phyloP scores from a whole-genome alignment of 2,797 vertebrate species.

The Monodelphis domestica region DNA sequence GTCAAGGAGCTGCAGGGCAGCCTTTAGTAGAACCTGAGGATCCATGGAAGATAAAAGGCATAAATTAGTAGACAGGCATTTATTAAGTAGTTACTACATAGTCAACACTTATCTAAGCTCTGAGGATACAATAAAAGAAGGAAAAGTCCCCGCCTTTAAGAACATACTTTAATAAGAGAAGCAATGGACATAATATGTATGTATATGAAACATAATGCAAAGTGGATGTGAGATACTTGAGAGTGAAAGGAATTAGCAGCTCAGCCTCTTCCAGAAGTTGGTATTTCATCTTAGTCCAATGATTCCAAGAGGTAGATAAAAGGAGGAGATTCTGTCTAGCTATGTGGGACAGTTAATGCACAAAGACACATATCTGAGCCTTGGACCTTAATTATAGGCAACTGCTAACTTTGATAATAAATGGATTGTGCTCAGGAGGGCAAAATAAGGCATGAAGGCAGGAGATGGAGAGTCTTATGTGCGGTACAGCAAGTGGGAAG shows the following conservation, averaged over 20 bases:
- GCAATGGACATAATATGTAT: not conserved
- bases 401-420: too few species aligned
- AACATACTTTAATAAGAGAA: not conserved
- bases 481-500: not conserved
- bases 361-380: too few species aligned
- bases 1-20: not conserved
- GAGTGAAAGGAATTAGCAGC: not conserved
- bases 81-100: not conserved
- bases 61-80: not conserved
- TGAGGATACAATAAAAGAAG: not conserved
- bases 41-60: not conserved
- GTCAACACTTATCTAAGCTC: not conserved
- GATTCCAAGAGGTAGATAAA: not conserved
- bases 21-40: not conserved
- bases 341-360: not conserved
- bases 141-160: not conserved
- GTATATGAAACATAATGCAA: not conserved
- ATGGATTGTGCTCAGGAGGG: too few species aligned
- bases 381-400: too few species aligned
- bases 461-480: not conserved
- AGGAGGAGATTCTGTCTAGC: not conserved
- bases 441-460: too few species aligned
- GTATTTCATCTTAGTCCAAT: not conserved
- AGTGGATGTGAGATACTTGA: not conserved
- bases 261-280: not conserved